Conservation (phyloP, 2,797 vertebrate species). For the Amblyraja radiata region DNA sequence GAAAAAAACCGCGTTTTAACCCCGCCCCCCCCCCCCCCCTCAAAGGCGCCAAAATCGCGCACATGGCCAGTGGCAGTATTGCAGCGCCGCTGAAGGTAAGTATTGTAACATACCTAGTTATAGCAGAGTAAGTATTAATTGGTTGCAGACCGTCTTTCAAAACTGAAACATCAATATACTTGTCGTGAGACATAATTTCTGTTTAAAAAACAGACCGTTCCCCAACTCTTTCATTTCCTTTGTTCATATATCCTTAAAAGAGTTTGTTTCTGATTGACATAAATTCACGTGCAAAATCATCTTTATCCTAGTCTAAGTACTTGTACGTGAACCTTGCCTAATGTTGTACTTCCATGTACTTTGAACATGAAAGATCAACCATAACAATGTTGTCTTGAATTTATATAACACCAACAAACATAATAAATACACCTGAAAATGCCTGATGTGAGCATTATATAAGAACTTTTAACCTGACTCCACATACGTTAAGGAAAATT, state of each 20-base stretch:
- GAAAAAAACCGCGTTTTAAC: too few species aligned
- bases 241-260: not conserved
- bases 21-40: too few species aligned
- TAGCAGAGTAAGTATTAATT: not conserved
- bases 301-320: not conserved
- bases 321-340: not conserved
- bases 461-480: not conserved
- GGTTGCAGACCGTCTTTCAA: not conserved
- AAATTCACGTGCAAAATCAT: not conserved
- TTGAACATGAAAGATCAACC: not conserved
- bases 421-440: not conserved
- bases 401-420: not conserved
- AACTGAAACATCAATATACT: not conserved
- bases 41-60: too few species aligned
- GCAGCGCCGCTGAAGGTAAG: too few species aligned
- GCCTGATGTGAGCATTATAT: not conserved
- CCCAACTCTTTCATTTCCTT: not conserved
- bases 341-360: not conserved
- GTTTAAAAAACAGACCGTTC: not conserved
- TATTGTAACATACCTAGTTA: too few species aligned
- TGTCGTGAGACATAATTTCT: not conserved
- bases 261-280: not conserved
- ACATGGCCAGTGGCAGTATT: too few species aligned
- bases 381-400: not conserved
- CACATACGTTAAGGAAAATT: not conserved